Percentiles rank a stretch among this genome's conserved stretches.
These are phyloP conservation scores for Setophaga kirtlandii DNA, from an alignment of 2,113 vertebrate species.

Conservation along the genomic window DNA sequence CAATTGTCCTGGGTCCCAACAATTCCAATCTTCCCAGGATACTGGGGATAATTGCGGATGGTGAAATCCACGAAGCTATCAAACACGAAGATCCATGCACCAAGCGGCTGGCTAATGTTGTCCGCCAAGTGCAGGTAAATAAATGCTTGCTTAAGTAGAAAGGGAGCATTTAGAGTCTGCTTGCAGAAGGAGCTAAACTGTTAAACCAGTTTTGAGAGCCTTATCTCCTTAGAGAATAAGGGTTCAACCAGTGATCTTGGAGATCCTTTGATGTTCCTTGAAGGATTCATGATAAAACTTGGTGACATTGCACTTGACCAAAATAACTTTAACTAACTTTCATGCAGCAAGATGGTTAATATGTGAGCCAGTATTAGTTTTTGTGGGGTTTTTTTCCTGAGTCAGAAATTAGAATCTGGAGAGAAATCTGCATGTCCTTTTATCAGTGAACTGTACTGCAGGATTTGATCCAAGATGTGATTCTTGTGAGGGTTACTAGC, in stretches of 20 bases:
- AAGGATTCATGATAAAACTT: neutral
- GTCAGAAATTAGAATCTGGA: neutral
- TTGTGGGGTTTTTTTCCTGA: neutral
- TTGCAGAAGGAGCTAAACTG: neutral
- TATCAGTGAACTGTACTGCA: neutral
- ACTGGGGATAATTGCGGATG: constrained; percentile 94
- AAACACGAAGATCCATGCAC: constrained; percentile 93
- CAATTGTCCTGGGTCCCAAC: constrained; percentile 92
- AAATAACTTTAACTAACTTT: neutral
- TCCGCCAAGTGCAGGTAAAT: constrained; percentile 95
- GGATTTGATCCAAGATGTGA: neutral
- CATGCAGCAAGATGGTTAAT: neutral
- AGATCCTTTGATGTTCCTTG: neutral
- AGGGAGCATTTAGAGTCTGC: neutral
- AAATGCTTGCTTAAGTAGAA: neutral
- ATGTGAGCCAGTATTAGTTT: neutral
- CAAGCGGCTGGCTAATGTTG: constrained; percentile 92
- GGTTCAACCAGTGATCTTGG: neutral
- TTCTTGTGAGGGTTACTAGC: neutral
- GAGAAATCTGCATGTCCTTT: neutral
- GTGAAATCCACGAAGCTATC: constrained; percentile 91
- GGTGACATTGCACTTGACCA: neutral
- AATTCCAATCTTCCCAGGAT: constrained; percentile 96
- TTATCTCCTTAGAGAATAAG: neutral
- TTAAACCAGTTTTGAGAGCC: neutral